phyloP scores from a whole-genome alignment of 2,113 vertebrate genomes.

The Burhinus oedicnemus region DNA sequence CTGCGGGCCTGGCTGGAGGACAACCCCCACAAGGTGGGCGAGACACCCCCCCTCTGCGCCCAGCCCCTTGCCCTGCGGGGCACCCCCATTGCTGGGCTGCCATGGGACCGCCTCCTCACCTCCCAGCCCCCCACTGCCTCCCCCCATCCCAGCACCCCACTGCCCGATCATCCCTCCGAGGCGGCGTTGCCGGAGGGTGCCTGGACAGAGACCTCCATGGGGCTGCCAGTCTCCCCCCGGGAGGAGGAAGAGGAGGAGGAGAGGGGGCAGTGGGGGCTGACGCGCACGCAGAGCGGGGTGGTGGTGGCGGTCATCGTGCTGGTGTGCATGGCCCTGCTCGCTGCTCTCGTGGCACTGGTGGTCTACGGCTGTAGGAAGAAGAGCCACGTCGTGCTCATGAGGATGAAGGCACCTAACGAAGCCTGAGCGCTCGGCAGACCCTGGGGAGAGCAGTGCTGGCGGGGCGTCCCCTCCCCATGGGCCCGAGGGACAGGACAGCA shows the following conservation, averaged over 20 bases:
- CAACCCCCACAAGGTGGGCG: conserved; percentile 73
- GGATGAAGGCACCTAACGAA: conserved; percentile 74
- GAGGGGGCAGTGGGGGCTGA: conserved; percentile 50
- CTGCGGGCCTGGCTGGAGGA: conserved; percentile 82
- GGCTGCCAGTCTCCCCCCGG: neutral
- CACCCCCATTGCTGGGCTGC: conserved; percentile 63
- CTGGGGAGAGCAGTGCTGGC: neutral
- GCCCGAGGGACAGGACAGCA: neutral
- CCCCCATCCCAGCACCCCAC: neutral
- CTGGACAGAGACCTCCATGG: neutral
- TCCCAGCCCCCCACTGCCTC: neutral
- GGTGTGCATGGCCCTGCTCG: conserved; percentile 68
- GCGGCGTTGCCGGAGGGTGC: rapidly evolving
- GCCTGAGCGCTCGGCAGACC: neutral
- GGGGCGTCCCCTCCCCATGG: neutral
- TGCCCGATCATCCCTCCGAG: neutral
- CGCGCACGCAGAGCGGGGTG: conserved; percentile 63
- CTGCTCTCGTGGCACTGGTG: conserved; percentile 64
- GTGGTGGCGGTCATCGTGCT: conserved; percentile 75
- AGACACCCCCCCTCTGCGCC: conserved; percentile 76
- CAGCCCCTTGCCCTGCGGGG: conserved; percentile 70
- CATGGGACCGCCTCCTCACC: neutral
- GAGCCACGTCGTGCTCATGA: conserved; percentile 60
- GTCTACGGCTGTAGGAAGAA: conserved; percentile 73
- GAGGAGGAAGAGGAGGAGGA: conserved; percentile 12